Evolutionary conservation across 1,140 invertebrate species (phyloP), one percentile per base, ranked within the genome.

Genomic region (Propsilocerus akamusi): DNA sequence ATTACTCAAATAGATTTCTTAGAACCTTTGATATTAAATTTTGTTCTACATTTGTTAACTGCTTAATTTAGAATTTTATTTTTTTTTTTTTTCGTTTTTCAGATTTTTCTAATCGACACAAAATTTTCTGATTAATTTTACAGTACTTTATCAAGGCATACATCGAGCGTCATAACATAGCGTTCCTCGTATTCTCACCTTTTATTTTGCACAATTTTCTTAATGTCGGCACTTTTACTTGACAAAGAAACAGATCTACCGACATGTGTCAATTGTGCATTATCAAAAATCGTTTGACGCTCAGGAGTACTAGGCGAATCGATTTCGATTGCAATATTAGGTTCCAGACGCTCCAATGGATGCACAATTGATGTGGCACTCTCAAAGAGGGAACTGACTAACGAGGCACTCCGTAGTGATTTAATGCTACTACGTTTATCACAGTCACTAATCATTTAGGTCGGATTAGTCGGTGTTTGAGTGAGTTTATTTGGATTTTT

Each of bases 371-470:
- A 41, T 20, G 34, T 41, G 14, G 34, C 34, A 41, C 34, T 17
- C 14, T 41, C 34, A 41, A 41, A 17, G 10, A 22, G 11, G 34
- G 34, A 41, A 41, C 34, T 41, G 17, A 41, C 34, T 41, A 41
- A 41, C 34, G 34, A 41, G 34, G 34, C 34, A 41, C 34, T 41
- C 34, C 34, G 34, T 17, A 41, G 34, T 41, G 34, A 41, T 41
- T 41, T 41, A 41, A 41, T 41, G 14, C 34, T 41, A 41, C 14
- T 17, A 41, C 14, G 34, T 41, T 41, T 14, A 41, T 41, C 34
- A 41, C 14, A 41, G 22, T 41, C 34, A 41, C 34, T 41, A 17
- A 41, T 41, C 34, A 41, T 41, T 41, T 41, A 41, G 17, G 22
- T 41, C 34, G 14, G 34, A 30, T 11, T 11, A 30, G 28, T 11